These are phyloP conservation scores for Eubucco bourcierii DNA, from an alignment of 2,113 vertebrate species.

Conservation along the genomic window DNA sequence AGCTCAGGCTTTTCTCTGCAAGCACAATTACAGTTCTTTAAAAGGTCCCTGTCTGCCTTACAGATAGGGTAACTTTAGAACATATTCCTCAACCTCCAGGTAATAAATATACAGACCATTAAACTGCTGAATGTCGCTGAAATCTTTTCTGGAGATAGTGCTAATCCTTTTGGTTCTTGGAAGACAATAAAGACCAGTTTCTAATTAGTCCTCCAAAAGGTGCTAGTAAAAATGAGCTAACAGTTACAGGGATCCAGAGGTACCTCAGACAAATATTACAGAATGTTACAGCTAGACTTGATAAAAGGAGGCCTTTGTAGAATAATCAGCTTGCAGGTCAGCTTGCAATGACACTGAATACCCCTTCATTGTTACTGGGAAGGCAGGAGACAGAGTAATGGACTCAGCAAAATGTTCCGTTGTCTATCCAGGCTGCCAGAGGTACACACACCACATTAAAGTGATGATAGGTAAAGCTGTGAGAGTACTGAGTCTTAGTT, in stretches of 20 bases:
- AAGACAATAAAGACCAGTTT: not conserved
- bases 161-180: not conserved
- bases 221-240: not conserved
- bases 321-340: not conserved
- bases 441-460: not conserved
- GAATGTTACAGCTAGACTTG: not conserved
- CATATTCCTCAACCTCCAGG: not conserved
- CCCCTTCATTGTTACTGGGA: not conserved
- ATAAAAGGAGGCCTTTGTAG: not conserved
- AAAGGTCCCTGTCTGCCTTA: not conserved
- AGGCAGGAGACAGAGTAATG: not conserved
- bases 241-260: not conserved
- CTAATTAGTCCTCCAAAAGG: not conserved
- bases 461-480: not conserved
- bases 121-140: conserved; percentile 16
- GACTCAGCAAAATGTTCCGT: not conserved
- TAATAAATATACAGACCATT: conserved; percentile 18
- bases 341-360: not conserved
- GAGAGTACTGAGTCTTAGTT: not conserved
- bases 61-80: not conserved
- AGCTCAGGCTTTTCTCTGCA: not conserved
- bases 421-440: not conserved
- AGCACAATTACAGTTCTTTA: not conserved
- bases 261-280: not conserved
- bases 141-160: not conserved